A percentile compares a stretch with the other conserved stretches of the same genome.
These are phyloP conservation scores for Ptychobarbus kaznakovi DNA, from an alignment of 2,797 vertebrate genomes.

Conservation along the genomic window DNA sequence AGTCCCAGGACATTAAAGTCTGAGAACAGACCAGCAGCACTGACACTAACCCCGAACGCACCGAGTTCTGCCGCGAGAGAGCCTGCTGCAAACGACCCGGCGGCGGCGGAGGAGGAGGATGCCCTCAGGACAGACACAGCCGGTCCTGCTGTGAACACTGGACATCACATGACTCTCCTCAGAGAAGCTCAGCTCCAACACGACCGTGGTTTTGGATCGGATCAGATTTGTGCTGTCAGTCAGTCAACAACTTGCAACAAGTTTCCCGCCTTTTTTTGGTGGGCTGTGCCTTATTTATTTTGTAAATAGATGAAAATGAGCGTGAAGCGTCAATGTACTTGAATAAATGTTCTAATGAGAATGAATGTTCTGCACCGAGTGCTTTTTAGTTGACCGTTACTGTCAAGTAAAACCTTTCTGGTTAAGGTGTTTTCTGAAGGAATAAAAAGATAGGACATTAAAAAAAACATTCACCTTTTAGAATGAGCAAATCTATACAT, in stretches of 20 bases:
- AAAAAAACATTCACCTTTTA: neutral
- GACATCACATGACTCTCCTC: neutral
- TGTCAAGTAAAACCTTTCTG: too few species aligned
- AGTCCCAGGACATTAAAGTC: constrained; percentile 97
- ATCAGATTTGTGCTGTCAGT: neutral
- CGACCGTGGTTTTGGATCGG: neutral
- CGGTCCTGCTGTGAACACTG: neutral
- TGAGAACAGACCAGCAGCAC: constrained; percentile 71
- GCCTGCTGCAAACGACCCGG: neutral
- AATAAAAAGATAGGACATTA: neutral
- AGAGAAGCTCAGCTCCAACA: neutral
- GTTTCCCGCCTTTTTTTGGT: constrained; percentile 5
- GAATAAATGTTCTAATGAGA: constrained; percentile 33
- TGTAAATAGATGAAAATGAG: constrained; percentile 57
- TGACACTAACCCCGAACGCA: neutral
- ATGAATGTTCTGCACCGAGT: neutral
- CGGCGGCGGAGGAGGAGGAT: neutral
- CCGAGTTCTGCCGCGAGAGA: neutral
- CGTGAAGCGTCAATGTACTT: constrained; percentile 80
- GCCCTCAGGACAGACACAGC: neutral
- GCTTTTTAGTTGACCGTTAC: too few species aligned
- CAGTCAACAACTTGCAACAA: neutral
- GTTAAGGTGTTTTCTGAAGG: too few species aligned
- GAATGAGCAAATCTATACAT: too few species aligned
- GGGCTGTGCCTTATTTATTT: constrained; percentile 48